phyloP scores from a whole-genome alignment of 2,797 vertebrate species.

The Typhlichthys eigenmanni region DNA sequence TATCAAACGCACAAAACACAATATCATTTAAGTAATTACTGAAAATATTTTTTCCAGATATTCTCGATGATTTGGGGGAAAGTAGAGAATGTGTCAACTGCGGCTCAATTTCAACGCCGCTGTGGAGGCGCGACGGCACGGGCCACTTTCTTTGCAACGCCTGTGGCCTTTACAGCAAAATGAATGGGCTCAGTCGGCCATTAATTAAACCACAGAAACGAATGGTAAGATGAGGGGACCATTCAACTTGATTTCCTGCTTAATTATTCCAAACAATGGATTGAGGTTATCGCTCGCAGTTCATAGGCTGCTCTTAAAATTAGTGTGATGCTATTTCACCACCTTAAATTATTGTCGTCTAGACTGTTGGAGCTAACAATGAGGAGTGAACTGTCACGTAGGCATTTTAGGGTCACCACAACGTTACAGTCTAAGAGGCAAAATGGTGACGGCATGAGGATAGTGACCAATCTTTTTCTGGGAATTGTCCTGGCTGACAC shows the following conservation, averaged over 20 bases:
- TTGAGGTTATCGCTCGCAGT: slow-evolving; percentile 35
- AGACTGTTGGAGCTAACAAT: no score
- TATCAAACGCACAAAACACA: no score
- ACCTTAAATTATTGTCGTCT: no score
- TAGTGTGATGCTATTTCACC: no score
- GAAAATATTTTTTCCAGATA: slow-evolving; percentile 70
- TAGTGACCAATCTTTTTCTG: neutral
- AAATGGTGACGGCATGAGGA: neutral
- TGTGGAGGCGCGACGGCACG: slow-evolving; percentile 97
- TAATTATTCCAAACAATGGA: slow-evolving; percentile 55
- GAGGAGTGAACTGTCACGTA: no score
- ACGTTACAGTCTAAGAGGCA: neutral
- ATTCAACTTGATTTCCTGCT: slow-evolving; percentile 61
- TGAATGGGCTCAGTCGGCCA: slow-evolving; percentile 97
- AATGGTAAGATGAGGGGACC: slow-evolving; percentile 83
- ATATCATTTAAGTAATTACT: no score
- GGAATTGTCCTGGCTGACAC: slow-evolving; percentile 32
- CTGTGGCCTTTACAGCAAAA: slow-evolving; percentile 98
- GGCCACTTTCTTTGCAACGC: slow-evolving; percentile 99
- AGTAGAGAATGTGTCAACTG: slow-evolving; percentile 98
- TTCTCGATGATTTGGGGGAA: slow-evolving; percentile 93
- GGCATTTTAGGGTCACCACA: no score
- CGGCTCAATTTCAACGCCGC: slow-evolving; percentile 95
- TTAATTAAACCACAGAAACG: slow-evolving; percentile 98
- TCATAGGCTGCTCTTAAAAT: no score